Evolutionary conservation across 2,797 vertebrate species (phyloP).

Genomic region (Siniperca scherzeri): DNA sequence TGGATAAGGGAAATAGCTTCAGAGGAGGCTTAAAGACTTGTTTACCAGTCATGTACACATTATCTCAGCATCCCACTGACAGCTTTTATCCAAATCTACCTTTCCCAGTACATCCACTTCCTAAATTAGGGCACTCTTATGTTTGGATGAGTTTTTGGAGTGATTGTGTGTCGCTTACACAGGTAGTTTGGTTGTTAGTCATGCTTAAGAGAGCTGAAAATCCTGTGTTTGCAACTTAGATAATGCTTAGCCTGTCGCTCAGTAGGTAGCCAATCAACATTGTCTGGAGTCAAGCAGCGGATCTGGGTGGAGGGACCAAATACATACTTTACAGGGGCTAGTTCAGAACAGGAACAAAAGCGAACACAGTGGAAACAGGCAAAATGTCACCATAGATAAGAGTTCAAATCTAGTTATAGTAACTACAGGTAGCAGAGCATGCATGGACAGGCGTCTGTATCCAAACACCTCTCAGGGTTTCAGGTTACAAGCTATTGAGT

Average conservation of each 20-base stretch:
- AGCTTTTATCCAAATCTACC: background rate
- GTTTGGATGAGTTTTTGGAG: background rate
- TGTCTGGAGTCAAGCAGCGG: conserved; percentile 57
- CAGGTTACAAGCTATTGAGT: background rate
- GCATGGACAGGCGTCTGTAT: background rate
- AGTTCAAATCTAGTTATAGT: background rate
- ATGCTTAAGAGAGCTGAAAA: conserved; percentile 32
- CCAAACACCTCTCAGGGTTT: background rate
- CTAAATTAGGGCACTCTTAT: background rate
- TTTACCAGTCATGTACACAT: conserved; percentile 43
- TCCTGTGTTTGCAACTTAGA: conserved; percentile 45
- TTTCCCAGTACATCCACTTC: background rate
- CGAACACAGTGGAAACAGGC: background rate
- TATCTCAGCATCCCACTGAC: conserved; percentile 15
- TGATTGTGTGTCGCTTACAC: background rate
- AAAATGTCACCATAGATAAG: background rate
- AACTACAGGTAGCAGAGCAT: background rate
- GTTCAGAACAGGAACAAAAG: conserved; percentile 1
- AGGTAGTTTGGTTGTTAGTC: conserved; percentile 14
- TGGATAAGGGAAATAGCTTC: conserved; percentile 56
- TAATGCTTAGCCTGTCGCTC: conserved; percentile 36
- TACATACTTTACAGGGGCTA: conserved; percentile 3
- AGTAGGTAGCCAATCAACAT: conserved; percentile 52
- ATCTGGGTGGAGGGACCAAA: background rate
- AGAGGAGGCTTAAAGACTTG: conserved; percentile 50